Evolutionary conservation across 2,113 vertebrate genomes (phyloP).

Genomic region (Leucopsar rothschildi): DNA sequence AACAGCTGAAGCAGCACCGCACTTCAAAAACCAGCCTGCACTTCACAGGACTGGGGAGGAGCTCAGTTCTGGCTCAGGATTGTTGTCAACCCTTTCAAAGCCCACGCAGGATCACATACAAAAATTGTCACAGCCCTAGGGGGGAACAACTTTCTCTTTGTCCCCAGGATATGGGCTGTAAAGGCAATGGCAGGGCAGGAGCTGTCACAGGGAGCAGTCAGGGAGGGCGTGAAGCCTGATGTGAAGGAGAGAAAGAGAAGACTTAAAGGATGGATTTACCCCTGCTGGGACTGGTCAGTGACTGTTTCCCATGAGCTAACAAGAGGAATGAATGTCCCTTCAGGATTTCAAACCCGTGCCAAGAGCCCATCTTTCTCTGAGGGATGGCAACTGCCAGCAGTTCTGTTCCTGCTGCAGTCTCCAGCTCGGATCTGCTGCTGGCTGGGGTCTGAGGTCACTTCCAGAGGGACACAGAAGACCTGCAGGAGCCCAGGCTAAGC

Average conservation of each 20-base stretch:
- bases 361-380: neutral
- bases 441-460: neutral
- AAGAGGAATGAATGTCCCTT: neutral
- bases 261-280: neutral
- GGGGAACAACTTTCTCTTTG: neutral
- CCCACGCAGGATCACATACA: slow-evolving; percentile 30
- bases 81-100: slow-evolving; percentile 47
- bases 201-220: neutral
- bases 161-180: slow-evolving; percentile 4
- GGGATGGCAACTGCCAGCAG: neutral
- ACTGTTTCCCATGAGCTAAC: neutral
- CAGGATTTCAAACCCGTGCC: neutral
- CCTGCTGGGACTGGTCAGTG: neutral
- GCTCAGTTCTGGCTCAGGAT: neutral
- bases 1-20: slow-evolving; percentile 36
- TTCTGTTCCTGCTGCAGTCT: neutral
- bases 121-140: neutral
- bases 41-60: slow-evolving; percentile 52
- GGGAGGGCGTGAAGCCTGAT: neutral
- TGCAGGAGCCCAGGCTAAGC: neutral
- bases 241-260: neutral
- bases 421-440: neutral
- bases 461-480: slow-evolving; percentile 1
- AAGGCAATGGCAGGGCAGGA: slow-evolving; percentile 32
- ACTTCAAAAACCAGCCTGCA: slow-evolving; percentile 58